Percentiles rank a stretch among this genome's conserved stretches.
Conservation (phyloP, 2,797 vertebrate genomes). For the Ctenochaetus hawaiiensis region DNA sequence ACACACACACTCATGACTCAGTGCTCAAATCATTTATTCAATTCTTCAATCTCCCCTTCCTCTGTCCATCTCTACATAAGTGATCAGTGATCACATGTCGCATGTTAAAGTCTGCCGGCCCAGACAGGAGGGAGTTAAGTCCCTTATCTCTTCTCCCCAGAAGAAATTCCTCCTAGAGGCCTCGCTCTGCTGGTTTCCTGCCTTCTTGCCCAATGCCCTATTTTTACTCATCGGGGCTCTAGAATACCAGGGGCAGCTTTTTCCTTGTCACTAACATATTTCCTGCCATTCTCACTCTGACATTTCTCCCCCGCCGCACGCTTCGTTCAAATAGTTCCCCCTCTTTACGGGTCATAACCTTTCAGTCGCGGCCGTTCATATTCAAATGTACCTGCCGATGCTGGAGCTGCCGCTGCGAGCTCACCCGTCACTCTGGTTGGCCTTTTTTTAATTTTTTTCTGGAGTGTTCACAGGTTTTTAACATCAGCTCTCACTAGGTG, state of each 20-base stretch:
- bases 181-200: conserved; percentile 94
- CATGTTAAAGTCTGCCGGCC: conserved; percentile 71
- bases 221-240: conserved; percentile 93
- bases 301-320: conserved; percentile 77
- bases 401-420: conserved; percentile 15
- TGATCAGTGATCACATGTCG: conserved; percentile 78
- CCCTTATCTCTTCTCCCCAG: conserved; percentile 95
- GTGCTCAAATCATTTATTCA: conserved; percentile 67
- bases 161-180: conserved; percentile 95
- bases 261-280: conserved; percentile 91
- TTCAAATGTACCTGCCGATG: conserved; percentile 74
- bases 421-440: conserved; percentile 34
- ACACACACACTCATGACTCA: conserved; percentile 19
- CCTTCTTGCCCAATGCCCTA: conserved; percentile 96
- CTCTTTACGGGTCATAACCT: conserved; percentile 79
- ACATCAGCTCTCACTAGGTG: conserved; percentile 48
- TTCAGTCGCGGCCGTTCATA: conserved; percentile 71
- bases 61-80: conserved; percentile 71
- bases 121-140: conserved; percentile 91
- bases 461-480: conserved; percentile 36
- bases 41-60: conserved; percentile 68
- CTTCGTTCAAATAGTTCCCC: conserved; percentile 71
- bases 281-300: conserved; percentile 89
- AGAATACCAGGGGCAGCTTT: conserved; percentile 94
- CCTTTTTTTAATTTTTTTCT: conserved; percentile 8